Percentiles rank a stretch among this genome's conserved stretches.
Evolutionary conservation across 2,113 vertebrate species (phyloP).

Genomic region (Narcine bancroftii): DNA sequence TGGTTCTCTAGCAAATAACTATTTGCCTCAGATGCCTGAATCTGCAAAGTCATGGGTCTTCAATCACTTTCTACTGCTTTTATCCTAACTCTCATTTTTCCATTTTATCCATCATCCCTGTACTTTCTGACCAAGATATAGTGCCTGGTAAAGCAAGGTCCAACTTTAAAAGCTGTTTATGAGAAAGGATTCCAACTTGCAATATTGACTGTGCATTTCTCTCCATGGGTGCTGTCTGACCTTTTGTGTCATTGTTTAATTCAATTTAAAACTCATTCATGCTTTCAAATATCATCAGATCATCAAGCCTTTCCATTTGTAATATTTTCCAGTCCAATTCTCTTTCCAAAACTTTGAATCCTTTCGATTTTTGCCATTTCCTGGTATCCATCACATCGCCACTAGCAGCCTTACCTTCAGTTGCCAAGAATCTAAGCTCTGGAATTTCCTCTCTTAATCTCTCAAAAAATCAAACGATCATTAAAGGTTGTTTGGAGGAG

Average conservation of each 20-base stretch:
- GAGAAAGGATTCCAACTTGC: no score
- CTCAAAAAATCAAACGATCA: no score
- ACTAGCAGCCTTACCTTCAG: neutral
- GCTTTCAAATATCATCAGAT: neutral
- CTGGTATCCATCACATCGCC: neutral
- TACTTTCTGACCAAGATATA: neutral
- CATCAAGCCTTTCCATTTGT: neutral
- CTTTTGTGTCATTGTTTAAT: no score
- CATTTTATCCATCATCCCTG: neutral
- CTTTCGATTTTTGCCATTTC: neutral
- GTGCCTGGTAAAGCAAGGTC: neutral
- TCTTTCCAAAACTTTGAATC: neutral
- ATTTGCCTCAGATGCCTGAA: no score
- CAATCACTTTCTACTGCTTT: neutral
- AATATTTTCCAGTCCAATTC: neutral
- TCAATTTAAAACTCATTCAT: neutral
- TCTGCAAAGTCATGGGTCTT: no score
- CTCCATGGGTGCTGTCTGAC: no score
- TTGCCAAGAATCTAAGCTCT: neutral
- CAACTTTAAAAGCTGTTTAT: no score
- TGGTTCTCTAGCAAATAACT: no score
- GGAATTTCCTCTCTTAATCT: neutral
- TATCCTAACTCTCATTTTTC: neutral
- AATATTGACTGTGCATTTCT: no score
- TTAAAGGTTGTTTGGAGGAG: no score